Conservation (phyloP, 2,888 invertebrate genomes). For the Pseudococcus longispinus region DNA sequence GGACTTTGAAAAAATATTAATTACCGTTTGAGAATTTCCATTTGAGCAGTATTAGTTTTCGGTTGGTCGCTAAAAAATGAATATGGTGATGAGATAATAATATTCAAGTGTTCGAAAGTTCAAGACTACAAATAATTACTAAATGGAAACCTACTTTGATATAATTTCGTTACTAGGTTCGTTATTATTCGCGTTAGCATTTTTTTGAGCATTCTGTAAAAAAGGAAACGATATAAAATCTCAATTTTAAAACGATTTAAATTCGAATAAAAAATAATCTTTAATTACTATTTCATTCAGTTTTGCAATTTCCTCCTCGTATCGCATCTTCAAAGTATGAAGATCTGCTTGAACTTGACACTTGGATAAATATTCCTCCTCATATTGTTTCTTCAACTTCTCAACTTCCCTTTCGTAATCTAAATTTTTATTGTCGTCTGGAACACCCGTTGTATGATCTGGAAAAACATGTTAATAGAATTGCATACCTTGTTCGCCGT, state of each 20-base stretch:
- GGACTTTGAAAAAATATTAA: background rate
- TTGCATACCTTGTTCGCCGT: background rate
- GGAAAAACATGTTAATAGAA: background rate
- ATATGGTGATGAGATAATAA: background rate
- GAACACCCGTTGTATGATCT: background rate
- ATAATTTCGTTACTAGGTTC: background rate
- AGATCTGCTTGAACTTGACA: conserved; percentile 70
- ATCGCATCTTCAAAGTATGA: conserved; percentile 66
- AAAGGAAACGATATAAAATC: background rate
- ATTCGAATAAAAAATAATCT: conserved; percentile 13
- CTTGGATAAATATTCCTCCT: conserved; percentile 68
- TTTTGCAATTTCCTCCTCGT: conserved; percentile 65
- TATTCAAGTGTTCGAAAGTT: background rate
- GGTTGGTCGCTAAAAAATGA: conserved; percentile 47
- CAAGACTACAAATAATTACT: no score
- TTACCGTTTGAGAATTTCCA: conserved; percentile 65
- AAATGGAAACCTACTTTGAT: background rate
- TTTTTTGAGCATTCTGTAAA: conserved; percentile 10
- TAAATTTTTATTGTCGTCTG: conserved; percentile 60
- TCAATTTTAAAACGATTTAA: background rate
- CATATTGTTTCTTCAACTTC: conserved; percentile 67
- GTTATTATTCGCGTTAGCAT: background rate
- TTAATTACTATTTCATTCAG: conserved; percentile 54
- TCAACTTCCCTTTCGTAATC: conserved; percentile 68
- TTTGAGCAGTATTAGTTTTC: conserved; percentile 61